phyloP scores from a whole-genome alignment of 2,797 vertebrate genomes.

The Capromys pilorides region DNA sequence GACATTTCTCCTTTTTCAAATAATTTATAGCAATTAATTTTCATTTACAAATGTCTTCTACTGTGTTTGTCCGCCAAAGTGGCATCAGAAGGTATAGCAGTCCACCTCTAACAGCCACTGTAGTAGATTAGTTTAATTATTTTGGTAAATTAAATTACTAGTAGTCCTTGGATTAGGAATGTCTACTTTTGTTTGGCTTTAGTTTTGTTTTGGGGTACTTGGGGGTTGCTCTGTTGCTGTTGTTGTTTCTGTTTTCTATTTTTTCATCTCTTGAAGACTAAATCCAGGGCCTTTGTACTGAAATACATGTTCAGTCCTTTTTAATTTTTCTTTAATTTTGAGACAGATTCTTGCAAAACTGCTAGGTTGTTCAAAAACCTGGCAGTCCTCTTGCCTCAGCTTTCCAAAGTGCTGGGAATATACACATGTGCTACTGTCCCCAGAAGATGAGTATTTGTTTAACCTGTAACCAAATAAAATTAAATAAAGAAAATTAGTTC shows the following conservation, averaged over 20 bases:
- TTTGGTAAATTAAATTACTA: slow-evolving; percentile 41
- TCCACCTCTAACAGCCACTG: not conserved
- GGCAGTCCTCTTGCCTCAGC: not conserved
- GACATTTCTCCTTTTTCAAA: slow-evolving; percentile 51
- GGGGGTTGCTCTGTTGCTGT: not conserved
- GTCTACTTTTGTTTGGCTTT: not conserved
- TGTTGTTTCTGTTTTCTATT: not conserved
- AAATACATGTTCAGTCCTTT: not conserved
- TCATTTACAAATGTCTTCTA: slow-evolving; percentile 49
- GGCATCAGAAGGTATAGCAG: not conserved
- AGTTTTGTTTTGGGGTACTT: not conserved
- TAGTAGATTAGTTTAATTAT: slow-evolving; percentile 59
- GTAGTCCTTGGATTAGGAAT: not conserved
- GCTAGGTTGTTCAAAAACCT: not conserved
- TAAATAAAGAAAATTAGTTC: not conserved
- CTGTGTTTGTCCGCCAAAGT: not conserved
- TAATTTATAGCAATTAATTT: slow-evolving; percentile 70
- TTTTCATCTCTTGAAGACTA: not conserved
- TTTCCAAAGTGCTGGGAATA: not conserved
- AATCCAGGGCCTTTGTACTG: not conserved
- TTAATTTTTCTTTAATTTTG: not conserved
- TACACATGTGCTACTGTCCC: not conserved
- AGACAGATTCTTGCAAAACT: not conserved
- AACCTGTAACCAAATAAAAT: not conserved
- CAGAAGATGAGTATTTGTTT: not conserved